Conservation (phyloP, 2,113 vertebrate species). For the Hystrix cristata region DNA sequence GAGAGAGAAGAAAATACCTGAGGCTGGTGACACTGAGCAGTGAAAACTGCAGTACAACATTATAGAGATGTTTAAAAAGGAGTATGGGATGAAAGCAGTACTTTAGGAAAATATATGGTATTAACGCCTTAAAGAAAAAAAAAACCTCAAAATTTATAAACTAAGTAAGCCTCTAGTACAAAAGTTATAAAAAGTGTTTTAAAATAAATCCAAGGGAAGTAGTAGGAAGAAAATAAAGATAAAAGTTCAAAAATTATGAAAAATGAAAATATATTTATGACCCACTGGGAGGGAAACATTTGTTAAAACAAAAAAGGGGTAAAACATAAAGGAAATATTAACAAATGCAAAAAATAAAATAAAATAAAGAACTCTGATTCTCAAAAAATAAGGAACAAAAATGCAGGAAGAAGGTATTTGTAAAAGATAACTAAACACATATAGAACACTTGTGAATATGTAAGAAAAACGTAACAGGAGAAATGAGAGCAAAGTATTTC, state of each 20-base stretch:
- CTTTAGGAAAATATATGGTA: not conserved
- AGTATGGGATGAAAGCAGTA: not conserved
- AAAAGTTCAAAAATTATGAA: not conserved
- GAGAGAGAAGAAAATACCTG: not conserved
- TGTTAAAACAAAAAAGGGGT: not conserved
- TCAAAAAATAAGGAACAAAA: not conserved
- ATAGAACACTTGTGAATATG: not conserved
- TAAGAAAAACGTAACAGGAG: not conserved
- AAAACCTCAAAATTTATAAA: not conserved
- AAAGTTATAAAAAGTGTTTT: not conserved
- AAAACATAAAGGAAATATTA: not conserved
- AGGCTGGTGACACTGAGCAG: not conserved
- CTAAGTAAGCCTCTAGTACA: not conserved
- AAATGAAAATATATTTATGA: not conserved
- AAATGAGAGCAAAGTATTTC: not conserved
- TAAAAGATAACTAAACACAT: not conserved
- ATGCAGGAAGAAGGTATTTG: not conserved
- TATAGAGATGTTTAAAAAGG: not conserved
- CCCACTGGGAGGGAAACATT: not conserved
- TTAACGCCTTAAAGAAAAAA: not conserved
- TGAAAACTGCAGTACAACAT: not conserved
- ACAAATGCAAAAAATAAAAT: not conserved
- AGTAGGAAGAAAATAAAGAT: not conserved
- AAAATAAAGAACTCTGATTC: not conserved
- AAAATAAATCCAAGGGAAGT: not conserved